phyloP scores from a whole-genome alignment of 2,797 vertebrate species.

The Martes flavigula region DNA sequence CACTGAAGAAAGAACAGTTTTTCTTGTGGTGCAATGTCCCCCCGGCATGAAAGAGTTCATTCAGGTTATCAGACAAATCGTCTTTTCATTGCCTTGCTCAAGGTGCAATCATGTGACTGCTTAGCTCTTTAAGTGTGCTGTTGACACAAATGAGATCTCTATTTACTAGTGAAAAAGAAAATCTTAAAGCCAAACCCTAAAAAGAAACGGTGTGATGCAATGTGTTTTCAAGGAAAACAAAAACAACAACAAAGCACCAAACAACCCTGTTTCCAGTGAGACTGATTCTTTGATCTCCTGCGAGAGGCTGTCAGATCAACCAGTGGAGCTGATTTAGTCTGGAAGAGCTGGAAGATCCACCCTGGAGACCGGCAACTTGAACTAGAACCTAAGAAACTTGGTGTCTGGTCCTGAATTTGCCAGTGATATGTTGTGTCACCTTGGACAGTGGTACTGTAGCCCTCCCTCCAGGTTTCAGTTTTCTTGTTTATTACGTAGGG shows the following conservation, averaged over 20 bases:
- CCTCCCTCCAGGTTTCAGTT: background rate
- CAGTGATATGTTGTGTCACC: background rate
- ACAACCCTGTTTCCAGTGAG: background rate
- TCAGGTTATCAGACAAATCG: background rate
- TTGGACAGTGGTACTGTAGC: background rate
- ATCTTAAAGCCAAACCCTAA: background rate
- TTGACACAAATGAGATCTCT: background rate
- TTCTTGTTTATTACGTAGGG: background rate
- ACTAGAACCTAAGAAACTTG: background rate
- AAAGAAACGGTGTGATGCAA: background rate
- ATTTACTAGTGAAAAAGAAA: background rate
- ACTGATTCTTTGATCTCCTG: background rate
- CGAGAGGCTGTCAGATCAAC: background rate
- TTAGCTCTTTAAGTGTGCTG: background rate
- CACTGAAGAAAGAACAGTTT: background rate
- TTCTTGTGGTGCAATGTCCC: slow-evolving; percentile 22
- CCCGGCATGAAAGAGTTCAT: background rate
- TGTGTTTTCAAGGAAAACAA: background rate
- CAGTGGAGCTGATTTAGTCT: background rate
- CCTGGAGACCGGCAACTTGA: background rate
- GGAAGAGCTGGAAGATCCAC: background rate
- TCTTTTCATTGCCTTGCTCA: background rate
- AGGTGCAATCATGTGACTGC: background rate
- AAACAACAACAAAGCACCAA: background rate
- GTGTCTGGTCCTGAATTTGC: background rate